Evolutionary conservation across 2,888 invertebrate genomes (phyloP), one percentile per base, ranked within the genome.

Genomic region (Tholera decimalis): DNA sequence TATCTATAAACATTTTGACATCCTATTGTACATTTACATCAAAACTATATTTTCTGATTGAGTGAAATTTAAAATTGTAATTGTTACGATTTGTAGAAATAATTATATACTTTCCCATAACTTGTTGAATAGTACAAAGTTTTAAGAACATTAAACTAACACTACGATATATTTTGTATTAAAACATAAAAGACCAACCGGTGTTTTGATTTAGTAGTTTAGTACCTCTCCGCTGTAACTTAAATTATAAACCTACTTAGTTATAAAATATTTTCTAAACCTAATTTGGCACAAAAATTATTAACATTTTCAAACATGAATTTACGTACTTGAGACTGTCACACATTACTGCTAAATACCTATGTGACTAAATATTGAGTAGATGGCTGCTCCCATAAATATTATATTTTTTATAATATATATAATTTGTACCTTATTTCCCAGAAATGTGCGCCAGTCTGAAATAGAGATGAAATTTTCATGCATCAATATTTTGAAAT

Each of bases 161-260:
- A 90, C 87, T 83, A 80, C 85, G 79, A 85, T 84, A 84, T 89
- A 91, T 93, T 93, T 93, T 93, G 83, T 92, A 94, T 95, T 94
- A 95, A 95, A 95, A 90, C 88, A 89, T 94, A 93, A 95, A 94
- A 94, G 93, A 93, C 91, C 90, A 89, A 92, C 85, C 79, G 89
- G 93, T 93, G 92, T 94, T 95, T 95, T 95, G 93, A 95, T 95
- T 95, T 94, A 88, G 95, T 95, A 95, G 95, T 82, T 89, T 95
- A 95, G 95, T 88, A 93, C 94, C 95, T 91, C 64, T 90, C 87
- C 82, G 65, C 62, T 88, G 82, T 84, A 79, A 78, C 74, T 78
- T 82, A 78, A 67, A 75, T 13, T 26, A 41, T n/a, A n/a, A n/a
- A n/a, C 13, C 3, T 35, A 35, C 33, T 33, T 54, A 75, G 60